Evolutionary conservation across 2,113 vertebrate genomes (phyloP).

Genomic region (rabbit (Oryctolagus cuniculus)): mOryCun1.1 NC_091438.1:82710501-82711000

Average conservation of each 20-base stretch:
- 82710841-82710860: not conserved
- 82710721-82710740: conserved; percentile 16
- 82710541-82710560: not conserved
- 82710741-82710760: not conserved
- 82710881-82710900: not conserved
- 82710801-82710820: not conserved
- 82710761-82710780: not conserved
- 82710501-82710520: conserved; percentile 2
- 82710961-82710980: not conserved
- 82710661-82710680: not conserved
- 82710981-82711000: not conserved
- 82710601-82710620: not conserved
- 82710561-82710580: not conserved
- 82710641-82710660: not conserved
- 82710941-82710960: not conserved
- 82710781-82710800: not conserved
- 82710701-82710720: not conserved
- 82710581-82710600: not conserved
- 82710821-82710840: not conserved
- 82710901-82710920: not conserved
- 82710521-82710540: not conserved
- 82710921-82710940: not conserved
- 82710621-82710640: not conserved
- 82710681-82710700: not conserved
- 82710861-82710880: not conserved